Base-by-base conservation (phyloP, 2,888 invertebrate species). In the Zygogramma bicolorata region DNA sequence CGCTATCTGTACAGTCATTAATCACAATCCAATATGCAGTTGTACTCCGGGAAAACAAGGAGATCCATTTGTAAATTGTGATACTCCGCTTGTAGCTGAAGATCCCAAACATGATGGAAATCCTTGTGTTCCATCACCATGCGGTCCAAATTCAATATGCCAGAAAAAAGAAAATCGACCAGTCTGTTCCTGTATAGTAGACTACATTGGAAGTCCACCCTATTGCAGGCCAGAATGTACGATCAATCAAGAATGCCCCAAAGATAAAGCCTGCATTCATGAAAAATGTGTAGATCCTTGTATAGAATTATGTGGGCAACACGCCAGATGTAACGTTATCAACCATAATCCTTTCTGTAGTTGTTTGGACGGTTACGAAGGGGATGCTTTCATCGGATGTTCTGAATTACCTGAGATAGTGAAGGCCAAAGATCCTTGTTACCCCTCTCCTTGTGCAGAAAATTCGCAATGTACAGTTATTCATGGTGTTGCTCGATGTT, bases 201-300 rank as follows among this genome's bases (percentile, higher is more conserved):
- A 93, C 81, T 95, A 94, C 84, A 91, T 94, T 68, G 95, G 95
- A 65, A 93, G 91, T 80, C 95, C 95, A 49, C 95, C 94, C 7
- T 93, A 92, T 83, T 95, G 95, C 83, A 89, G 93, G 80, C 95
- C 95, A 42, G 95, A 96, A 88, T 96, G 96, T 87, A 90, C 94
- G 5, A 91, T 94, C 66, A 95, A 92, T 84, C 93, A 93, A 84
- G 95, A 96, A 87, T 96, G 96, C 85, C 91, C 93, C 20, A 88
- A 91, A 74, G 90, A 94, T 84, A 91, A 92, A 87, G 94, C 94
- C 10, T 96, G 96, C 82, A 91, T 95, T 31, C 92, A 92, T 78
- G 94, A 95, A 83, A 95, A 94, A 88, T 96, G 96, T 84, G 86
- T 91, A 59, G 92, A 95, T 86, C 96, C 96, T n/a, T 96, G 95